phyloP scores from a whole-genome alignment of 2,797 vertebrate species.

The Scleropages formosus region DNA sequence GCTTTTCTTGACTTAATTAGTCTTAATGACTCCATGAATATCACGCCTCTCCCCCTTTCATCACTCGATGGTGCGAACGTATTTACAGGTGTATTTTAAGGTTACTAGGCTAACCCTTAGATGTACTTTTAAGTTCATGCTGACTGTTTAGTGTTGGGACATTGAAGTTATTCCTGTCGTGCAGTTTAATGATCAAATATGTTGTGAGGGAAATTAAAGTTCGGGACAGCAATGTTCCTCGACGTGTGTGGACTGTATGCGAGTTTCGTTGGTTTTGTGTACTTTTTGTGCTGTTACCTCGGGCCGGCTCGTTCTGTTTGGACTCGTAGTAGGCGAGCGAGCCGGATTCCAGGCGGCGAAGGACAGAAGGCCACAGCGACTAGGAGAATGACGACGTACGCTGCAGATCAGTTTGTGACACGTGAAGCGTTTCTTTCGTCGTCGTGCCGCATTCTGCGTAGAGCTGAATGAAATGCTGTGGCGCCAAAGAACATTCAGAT shows the following conservation, averaged over 20 bases:
- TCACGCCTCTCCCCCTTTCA: conserved; percentile 5
- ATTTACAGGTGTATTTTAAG: conserved; percentile 25
- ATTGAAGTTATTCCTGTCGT: conserved; percentile 12
- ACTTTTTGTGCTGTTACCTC: conserved; percentile 9
- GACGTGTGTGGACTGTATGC: not conserved
- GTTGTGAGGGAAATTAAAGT: conserved; percentile 8
- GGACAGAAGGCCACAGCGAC: no score
- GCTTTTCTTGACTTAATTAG: conserved; percentile 9
- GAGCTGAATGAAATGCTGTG: no score
- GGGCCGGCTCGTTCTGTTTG: not conserved
- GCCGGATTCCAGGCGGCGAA: no score
- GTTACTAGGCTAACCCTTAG: not conserved
- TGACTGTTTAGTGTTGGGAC: conserved; percentile 10
- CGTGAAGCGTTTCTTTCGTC: no score
- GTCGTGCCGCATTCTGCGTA: no score
- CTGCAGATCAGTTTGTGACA: no score
- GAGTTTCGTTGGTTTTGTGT: not conserved
- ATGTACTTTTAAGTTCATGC: conserved; percentile 22
- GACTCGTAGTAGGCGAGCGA: no score
- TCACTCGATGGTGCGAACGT: conserved; percentile 3
- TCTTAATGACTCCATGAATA: conserved; percentile 13
- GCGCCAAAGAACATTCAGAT: no score
- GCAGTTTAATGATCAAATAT: conserved; percentile 16
- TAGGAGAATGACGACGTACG: no score
- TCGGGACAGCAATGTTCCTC: not conserved